phyloP scores from a whole-genome alignment of 2,797 vertebrate genomes.

The Helarctos malayanus region DNA sequence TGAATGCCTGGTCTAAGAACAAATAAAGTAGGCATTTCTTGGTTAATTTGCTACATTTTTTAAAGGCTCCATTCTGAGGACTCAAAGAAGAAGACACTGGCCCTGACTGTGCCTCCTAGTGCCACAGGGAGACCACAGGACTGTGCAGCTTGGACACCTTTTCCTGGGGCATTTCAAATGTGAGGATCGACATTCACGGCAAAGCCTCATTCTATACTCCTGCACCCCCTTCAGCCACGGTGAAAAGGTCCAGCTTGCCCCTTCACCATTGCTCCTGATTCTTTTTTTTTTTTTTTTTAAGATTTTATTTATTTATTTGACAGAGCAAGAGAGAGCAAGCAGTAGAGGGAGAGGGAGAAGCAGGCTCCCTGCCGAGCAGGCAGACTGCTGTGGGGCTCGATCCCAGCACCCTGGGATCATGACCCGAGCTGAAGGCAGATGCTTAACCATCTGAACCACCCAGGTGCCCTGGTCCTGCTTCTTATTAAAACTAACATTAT shows the following conservation, averaged over 20 bases:
- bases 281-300: neutral
- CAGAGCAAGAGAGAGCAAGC: no score
- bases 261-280: neutral
- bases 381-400: no score
- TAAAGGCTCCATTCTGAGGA: neutral
- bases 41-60: neutral
- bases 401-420: no score
- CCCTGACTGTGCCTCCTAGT: neutral
- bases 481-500: slow-evolving; percentile 5
- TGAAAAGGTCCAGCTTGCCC: neutral
- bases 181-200: neutral
- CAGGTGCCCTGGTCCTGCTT: neutral
- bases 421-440: no score
- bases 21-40: neutral
- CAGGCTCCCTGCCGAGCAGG: no score
- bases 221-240: neutral
- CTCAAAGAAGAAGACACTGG: neutral
- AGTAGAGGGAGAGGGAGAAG: no score
- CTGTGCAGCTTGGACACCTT: neutral
- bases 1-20: neutral
- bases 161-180: neutral
- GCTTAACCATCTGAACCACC: no score
- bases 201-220: neutral
- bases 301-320: no score
- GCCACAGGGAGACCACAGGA: neutral